A percentile compares a stretch with the other conserved stretches of the same genome.
Conservation (phyloP, 2,113 vertebrate species). For the Etia nguti region DNA sequence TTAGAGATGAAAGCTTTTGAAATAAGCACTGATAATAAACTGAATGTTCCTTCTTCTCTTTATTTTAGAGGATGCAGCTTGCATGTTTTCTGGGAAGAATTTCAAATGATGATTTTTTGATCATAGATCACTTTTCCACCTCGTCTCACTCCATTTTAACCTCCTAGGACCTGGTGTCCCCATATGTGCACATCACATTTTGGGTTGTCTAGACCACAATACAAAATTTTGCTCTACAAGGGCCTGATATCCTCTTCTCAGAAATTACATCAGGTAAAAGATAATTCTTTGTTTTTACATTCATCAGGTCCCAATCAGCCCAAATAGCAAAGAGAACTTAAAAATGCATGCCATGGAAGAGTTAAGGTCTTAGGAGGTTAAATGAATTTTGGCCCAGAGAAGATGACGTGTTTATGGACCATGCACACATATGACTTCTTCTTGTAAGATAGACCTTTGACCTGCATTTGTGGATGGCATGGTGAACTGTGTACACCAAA, state of each 20-base stretch:
- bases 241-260: no score
- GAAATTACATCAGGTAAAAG: no score
- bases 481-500: background rate
- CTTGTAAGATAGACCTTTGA: background rate
- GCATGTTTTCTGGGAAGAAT: background rate
- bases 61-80: fast-evolving
- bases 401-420: background rate
- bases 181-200: no score
- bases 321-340: no score
- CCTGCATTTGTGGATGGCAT: background rate
- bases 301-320: no score
- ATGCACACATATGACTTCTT: background rate
- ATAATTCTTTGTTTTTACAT: no score
- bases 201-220: no score
- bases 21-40: background rate
- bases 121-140: background rate
- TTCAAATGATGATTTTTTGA: background rate
- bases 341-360: no score
- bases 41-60: background rate
- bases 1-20: background rate
- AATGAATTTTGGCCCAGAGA: background rate
- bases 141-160: background rate
- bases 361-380: no score
- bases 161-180: no score
- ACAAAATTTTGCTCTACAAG: no score